phyloP scores from a whole-genome alignment of 2,888 invertebrate genomes.

The Xanthia togata region DNA sequence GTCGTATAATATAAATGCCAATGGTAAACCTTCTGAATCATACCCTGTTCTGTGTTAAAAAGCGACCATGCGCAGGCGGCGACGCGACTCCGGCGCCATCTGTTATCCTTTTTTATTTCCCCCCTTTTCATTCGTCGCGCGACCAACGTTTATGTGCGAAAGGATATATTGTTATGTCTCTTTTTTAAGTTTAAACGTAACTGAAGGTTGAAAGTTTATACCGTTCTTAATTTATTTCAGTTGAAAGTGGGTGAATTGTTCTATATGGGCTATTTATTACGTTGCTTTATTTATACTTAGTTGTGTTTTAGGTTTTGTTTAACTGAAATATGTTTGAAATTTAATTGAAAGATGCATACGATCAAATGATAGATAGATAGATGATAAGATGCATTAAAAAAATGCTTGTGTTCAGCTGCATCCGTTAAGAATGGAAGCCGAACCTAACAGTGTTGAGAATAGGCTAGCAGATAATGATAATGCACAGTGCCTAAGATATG shows the following conservation, averaged over 20 bases:
- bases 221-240: slow-evolving; percentile 62
- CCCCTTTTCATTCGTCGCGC: slow-evolving; percentile 67
- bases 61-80: slow-evolving; percentile 75
- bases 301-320: slow-evolving; percentile 38
- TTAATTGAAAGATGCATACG: background rate
- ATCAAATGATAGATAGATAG: too few species aligned
- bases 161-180: slow-evolving; percentile 73
- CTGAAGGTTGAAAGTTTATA: slow-evolving; percentile 64
- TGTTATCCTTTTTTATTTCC: slow-evolving; percentile 73
- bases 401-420: too few species aligned
- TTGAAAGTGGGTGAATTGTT: slow-evolving; percentile 68
- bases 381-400: too few species aligned
- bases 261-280: slow-evolving; percentile 53
- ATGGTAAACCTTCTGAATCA: slow-evolving; percentile 13
- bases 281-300: slow-evolving; percentile 48
- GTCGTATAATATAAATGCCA: background rate
- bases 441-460: background rate
- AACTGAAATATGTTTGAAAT: background rate
- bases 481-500: too few species aligned
- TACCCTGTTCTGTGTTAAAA: slow-evolving; percentile 7
- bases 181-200: slow-evolving; percentile 66
- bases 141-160: slow-evolving; percentile 68
- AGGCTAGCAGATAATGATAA: background rate
- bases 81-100: slow-evolving; percentile 69
- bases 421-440: background rate